These are phyloP conservation scores for Melanotaenia nigrans DNA, from an alignment of 2,797 vertebrate genomes.

Conservation along the genomic window DNA sequence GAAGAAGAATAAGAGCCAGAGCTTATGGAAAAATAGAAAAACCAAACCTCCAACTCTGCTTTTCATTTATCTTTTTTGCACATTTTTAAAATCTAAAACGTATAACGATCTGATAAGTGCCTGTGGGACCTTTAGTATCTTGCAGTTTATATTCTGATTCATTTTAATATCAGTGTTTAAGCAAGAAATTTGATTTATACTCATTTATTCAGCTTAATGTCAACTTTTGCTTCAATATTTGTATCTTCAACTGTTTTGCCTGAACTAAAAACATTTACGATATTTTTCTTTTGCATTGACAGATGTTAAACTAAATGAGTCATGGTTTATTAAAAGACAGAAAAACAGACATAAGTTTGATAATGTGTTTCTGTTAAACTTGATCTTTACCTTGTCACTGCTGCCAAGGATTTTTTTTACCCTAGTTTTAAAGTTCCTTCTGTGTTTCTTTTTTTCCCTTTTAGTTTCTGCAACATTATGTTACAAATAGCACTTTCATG, in stretches of 20 bases:
- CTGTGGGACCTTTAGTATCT: slow-evolving; percentile 66
- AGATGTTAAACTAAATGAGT: slow-evolving; percentile 9
- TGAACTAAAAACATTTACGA: slow-evolving; percentile 43
- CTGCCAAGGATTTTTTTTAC: slow-evolving; percentile 33
- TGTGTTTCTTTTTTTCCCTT: slow-evolving; percentile 29
- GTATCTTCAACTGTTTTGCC: slow-evolving; percentile 41
- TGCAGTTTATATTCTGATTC: slow-evolving; percentile 46
- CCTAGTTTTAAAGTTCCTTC: slow-evolving; percentile 16
- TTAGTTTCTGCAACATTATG: slow-evolving; percentile 33
- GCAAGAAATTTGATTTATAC: slow-evolving; percentile 41
- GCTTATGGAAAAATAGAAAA: slow-evolving; percentile 33
- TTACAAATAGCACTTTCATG: slow-evolving; percentile 69
- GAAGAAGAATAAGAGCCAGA: slow-evolving; percentile 75
- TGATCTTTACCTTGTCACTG: slow-evolving; percentile 32
- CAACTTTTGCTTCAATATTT: slow-evolving; percentile 22
- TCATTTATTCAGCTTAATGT: slow-evolving; percentile 44
- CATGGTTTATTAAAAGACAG: slow-evolving; percentile 16
- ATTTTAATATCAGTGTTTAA: slow-evolving; percentile 35
- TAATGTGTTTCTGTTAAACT: slow-evolving; percentile 30
- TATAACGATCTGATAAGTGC: slow-evolving; percentile 70
- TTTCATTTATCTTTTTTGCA: slow-evolving; percentile 66
- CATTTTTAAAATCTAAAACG: slow-evolving; percentile 49
- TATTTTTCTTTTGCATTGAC: slow-evolving; percentile 25
- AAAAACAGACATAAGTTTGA: slow-evolving; percentile 23
- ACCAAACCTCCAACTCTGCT: slow-evolving; percentile 57